These are phyloP conservation scores for Nesospiza acunhae DNA, from an alignment of 2,113 vertebrate genomes.

Conservation along the genomic window DNA sequence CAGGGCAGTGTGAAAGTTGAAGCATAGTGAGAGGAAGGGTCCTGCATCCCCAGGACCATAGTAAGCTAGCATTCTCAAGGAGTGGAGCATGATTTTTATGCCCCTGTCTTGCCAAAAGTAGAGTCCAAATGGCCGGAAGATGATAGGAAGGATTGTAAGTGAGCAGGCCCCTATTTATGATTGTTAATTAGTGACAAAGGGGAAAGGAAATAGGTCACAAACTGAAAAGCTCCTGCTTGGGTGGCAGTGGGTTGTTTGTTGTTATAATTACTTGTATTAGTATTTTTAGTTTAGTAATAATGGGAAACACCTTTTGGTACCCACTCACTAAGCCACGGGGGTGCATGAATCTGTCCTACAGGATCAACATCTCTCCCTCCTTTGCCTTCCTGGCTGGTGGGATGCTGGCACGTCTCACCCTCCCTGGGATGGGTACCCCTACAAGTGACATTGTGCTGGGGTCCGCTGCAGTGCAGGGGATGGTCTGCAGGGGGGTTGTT, in stretches of 20 bases:
- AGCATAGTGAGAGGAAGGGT: background rate
- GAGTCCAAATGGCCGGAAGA: background rate
- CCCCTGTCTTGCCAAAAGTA: background rate
- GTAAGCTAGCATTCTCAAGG: background rate
- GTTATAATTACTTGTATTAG: background rate
- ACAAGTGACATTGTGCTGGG: background rate
- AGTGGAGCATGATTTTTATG: background rate
- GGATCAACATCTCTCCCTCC: background rate
- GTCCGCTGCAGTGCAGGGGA: accelerated
- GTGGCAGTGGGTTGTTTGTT: background rate
- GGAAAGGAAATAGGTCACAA: background rate
- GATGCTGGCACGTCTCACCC: background rate
- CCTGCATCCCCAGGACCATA: background rate
- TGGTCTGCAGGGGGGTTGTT: background rate
- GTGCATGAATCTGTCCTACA: background rate
- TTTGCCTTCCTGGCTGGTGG: background rate
- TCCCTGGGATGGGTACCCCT: accelerated
- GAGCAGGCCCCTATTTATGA: background rate
- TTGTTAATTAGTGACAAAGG: background rate
- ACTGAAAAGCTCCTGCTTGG: background rate
- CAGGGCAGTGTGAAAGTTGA: background rate
- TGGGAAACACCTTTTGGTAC: background rate
- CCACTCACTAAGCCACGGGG: background rate
- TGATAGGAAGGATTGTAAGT: background rate
- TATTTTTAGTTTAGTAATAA: background rate